These are phyloP conservation scores for Collichthys lucidus DNA, from an alignment of 2,113 vertebrate species.

Conservation along the genomic window DNA sequence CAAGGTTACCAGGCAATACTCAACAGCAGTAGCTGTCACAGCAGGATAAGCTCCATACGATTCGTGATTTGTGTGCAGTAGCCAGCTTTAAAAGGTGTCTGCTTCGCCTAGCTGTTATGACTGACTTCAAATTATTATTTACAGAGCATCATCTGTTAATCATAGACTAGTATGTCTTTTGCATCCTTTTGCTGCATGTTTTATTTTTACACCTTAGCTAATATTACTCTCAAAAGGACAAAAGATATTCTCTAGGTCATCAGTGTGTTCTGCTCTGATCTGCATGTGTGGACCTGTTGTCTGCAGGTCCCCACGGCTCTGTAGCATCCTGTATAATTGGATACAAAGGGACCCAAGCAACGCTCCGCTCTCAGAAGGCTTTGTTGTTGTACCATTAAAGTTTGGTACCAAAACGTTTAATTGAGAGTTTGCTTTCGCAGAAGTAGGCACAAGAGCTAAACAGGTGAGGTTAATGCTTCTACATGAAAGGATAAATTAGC, in stretches of 20 bases:
- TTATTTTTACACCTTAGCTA: neutral
- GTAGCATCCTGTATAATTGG: conserved; percentile 61
- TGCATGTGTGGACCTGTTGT: conserved; percentile 64
- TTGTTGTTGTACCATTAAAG: conserved; percentile 46
- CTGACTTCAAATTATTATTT: conserved; percentile 6
- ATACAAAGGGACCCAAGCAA: conserved; percentile 51
- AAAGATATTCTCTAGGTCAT: conserved; percentile 30
- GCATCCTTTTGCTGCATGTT: neutral
- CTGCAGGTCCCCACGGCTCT: conserved; percentile 37
- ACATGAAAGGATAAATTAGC: conserved; percentile 16
- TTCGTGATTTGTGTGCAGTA: conserved; percentile 51
- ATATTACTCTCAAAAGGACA: conserved; percentile 22
- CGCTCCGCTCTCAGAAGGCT: conserved; percentile 50
- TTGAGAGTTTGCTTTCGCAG: conserved; percentile 15
- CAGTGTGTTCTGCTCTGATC: conserved; percentile 37
- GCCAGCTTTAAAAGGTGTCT: conserved; percentile 50
- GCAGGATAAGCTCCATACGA: conserved; percentile 66
- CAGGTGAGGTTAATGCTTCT: neutral
- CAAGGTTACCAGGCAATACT: conserved; percentile 78
- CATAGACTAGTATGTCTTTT: neutral
- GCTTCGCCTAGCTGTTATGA: conserved; percentile 17
- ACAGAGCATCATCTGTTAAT: conserved; percentile 25
- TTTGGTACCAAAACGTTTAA: conserved; percentile 20
- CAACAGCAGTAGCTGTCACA: conserved; percentile 65
- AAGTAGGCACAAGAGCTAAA: neutral